These are phyloP conservation scores for Parapsyche elsis DNA, from an alignment of 1,140 invertebrate species.

Conservation along the genomic window DNA sequence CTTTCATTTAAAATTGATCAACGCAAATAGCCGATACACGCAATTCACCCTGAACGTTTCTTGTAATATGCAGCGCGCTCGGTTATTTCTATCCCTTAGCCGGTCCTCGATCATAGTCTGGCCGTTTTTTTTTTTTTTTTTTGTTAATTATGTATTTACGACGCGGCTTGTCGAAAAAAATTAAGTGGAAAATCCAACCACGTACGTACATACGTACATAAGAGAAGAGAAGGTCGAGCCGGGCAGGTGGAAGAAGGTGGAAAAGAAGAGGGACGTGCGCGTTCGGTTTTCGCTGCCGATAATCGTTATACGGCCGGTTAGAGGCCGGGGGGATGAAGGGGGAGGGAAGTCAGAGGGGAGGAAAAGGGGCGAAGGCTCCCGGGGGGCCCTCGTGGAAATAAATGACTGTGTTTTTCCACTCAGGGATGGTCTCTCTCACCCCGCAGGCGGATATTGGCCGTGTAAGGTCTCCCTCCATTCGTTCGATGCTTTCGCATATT, in stretches of 20 bases:
- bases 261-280: constrained; percentile 26
- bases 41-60: not conserved
- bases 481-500: constrained; percentile 50
- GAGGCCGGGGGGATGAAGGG: not conserved
- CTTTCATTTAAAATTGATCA: constrained; percentile 8
- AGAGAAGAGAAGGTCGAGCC: not conserved
- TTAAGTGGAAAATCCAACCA: constrained; percentile 19
- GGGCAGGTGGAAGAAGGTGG: constrained; percentile 24
- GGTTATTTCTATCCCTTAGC: no score
- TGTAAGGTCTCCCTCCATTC: constrained; percentile 11
- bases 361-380: constrained; percentile 5
- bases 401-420: constrained; percentile 56
- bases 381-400: constrained; percentile 50
- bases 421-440: constrained; percentile 33
- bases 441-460: constrained; percentile 47
- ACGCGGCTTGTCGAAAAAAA: constrained; percentile 27
- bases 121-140: not conserved
- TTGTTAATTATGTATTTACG: not conserved
- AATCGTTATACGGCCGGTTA: constrained; percentile 54
- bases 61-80: not conserved
- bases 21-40: not conserved
- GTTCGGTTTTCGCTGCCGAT: constrained; percentile 48
- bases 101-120: no score
- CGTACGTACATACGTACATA: not conserved
- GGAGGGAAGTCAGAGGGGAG: not conserved